phyloP scores from a whole-genome alignment of 2,797 vertebrate genomes.

The Sphenopsis melanotis region DNA sequence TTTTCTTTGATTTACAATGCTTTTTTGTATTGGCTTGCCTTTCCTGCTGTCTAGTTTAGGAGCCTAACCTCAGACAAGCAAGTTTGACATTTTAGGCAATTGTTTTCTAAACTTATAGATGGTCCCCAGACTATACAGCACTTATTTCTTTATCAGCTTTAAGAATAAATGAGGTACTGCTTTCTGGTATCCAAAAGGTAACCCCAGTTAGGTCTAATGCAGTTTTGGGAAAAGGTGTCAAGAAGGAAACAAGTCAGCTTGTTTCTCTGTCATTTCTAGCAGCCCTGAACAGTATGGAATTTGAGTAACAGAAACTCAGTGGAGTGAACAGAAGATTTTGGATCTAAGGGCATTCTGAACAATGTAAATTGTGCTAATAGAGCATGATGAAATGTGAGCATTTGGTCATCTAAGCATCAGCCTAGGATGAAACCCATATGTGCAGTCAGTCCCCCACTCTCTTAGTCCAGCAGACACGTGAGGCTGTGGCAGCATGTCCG shows the following conservation, averaged over 20 bases:
- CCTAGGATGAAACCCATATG: fast-evolving
- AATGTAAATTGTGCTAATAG: neutral
- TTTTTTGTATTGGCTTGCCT: neutral
- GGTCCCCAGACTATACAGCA: neutral
- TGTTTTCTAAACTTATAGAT: neutral
- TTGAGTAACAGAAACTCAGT: neutral
- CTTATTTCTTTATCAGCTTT: neutral
- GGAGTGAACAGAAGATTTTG: neutral
- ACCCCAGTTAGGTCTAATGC: neutral
- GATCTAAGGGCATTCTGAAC: neutral
- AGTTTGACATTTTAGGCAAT: neutral
- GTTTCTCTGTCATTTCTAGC: neutral
- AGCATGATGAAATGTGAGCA: fast-evolving
- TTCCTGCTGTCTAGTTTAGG: neutral
- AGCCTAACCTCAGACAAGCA: neutral
- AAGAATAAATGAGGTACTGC: neutral
- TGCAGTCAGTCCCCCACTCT: neutral
- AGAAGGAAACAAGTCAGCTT: neutral
- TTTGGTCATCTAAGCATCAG: neutral
- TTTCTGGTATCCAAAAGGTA: neutral
- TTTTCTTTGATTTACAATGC: neutral
- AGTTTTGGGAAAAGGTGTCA: neutral
- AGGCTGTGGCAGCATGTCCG: neutral
- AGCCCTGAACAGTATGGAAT: neutral
- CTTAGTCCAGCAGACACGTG: fast-evolving